Percentiles rank a stretch among this genome's conserved stretches.
These are phyloP conservation scores for Ptychochromis oligacanthus DNA, from an alignment of 2,113 vertebrate genomes.

Conservation along the genomic window DNA sequence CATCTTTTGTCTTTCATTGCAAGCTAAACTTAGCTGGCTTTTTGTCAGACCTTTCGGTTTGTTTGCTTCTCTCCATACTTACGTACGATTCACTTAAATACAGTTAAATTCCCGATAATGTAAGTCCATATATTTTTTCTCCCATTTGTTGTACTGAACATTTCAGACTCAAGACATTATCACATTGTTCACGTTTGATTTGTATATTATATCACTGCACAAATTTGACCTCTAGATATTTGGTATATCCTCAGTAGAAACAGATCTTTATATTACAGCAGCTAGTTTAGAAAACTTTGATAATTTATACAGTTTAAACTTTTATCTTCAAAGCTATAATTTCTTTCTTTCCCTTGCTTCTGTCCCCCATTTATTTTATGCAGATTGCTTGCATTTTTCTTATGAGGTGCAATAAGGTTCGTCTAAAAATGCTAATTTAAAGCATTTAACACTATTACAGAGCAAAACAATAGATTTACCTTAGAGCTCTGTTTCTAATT, in stretches of 20 bases:
- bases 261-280: background rate
- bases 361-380: fast-evolving
- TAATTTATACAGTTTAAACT: background rate
- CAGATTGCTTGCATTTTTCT: background rate
- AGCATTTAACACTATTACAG: conserved; percentile 20
- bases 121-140: no score
- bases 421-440: conserved; percentile 28
- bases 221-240: background rate
- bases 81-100: no score
- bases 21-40: background rate
- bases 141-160: no score
- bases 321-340: fast-evolving
- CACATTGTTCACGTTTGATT: background rate
- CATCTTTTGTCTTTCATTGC: background rate
- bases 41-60: background rate
- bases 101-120: background rate
- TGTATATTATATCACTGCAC: background rate
- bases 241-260: background rate
- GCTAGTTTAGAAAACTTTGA: background rate
- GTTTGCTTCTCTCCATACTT: no score
- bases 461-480: conserved; percentile 42
- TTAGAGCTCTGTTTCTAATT: conserved; percentile 41
- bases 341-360: background rate
- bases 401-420: background rate
- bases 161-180: no score